Evolutionary conservation across 2,113 vertebrate species (phyloP), one percentile per base, ranked within the genome.

Genomic region (Actinemys pallida): DNA sequence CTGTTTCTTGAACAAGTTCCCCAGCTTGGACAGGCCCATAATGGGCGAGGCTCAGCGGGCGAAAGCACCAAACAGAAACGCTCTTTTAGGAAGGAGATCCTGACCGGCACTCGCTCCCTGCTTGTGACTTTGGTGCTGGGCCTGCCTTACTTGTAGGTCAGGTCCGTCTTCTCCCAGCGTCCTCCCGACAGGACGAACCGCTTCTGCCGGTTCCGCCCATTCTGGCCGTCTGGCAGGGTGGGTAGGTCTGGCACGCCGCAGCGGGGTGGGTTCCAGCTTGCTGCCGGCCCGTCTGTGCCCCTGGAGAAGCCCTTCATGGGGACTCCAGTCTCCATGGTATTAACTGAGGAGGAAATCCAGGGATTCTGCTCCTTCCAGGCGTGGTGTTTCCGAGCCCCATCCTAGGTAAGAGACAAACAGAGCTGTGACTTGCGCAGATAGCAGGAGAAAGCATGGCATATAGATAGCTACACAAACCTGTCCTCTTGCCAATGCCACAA

Each of bases 121-220:
- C 4, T 20, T 22, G 17, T 9, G n/a, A 75, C 35, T 4, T 45
- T 35, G 76, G 86, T 24, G 13, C 5, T 0, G 0, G 3, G 42
- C 20, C n/a, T 84, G 79, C 94, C 98, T 98, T 98, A 99, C 99
- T 98, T 99, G 98, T 99, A 99, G 52, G 99, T 99, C 96, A 99
- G 99, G 89, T 99, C 97, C 0, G 95, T 99, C 97, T 99, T 99
- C 90, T 99, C 98, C 98, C 99, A 98, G 87, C 98, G 99, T 6
- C 98, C 99, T 0, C 99, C 99, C 0, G 98, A 98, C 85, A 99
- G 97, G 52, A 99, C 98, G 0, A 99, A 99, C 39, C 99, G 98
- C 84, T 99, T 99, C 95, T 99, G 98, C 35, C 99, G 98, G 89
- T 98, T 98, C 3, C 96, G 98, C 3, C 96, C 96, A 1, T 45